Conservation (phyloP, 1,140 invertebrate genomes). For the Lasioglossum albipes region DNA sequence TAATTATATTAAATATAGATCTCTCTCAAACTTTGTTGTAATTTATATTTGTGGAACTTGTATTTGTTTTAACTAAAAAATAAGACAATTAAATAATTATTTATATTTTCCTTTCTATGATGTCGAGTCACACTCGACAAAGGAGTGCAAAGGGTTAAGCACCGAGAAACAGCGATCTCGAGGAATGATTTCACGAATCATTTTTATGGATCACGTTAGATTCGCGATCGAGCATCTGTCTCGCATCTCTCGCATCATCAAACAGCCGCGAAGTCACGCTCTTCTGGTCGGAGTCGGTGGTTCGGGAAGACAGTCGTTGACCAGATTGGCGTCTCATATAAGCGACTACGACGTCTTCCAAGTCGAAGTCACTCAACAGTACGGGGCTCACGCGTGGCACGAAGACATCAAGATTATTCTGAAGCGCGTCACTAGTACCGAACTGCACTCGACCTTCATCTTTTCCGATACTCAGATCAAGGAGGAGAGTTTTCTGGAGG, state of each 20-base stretch:
- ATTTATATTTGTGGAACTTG: too few relatives aligned
- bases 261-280: slow-evolving; percentile 93
- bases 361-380: slow-evolving; percentile 94
- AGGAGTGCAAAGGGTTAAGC: too few relatives aligned
- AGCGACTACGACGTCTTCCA: slow-evolving; percentile 95
- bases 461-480: slow-evolving; percentile 96
- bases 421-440: slow-evolving; percentile 88
- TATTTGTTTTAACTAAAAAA: too few relatives aligned
- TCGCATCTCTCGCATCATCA: slow-evolving; percentile 93
- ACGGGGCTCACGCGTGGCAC: slow-evolving; percentile 92
- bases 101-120: too few relatives aligned
- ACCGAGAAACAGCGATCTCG: too few relatives aligned
- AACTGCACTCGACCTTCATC: slow-evolving; percentile 94
- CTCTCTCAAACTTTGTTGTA: too few relatives aligned
- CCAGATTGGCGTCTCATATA: slow-evolving; percentile 94
- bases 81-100: too few relatives aligned
- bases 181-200: not conserved
- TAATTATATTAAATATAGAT: too few relatives aligned
- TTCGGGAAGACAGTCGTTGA: slow-evolving; percentile 94
- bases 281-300: slow-evolving; percentile 94
- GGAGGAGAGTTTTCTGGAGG: slow-evolving; percentile 95
- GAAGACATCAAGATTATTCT: slow-evolving; percentile 94
- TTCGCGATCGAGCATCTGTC: slow-evolving; percentile 97
- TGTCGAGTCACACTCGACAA: too few relatives aligned
- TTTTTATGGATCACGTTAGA: slow-evolving; percentile 75